These are phyloP conservation scores for Leuctra nigra DNA, from an alignment of 2,888 invertebrate species.

Conservation along the genomic window DNA sequence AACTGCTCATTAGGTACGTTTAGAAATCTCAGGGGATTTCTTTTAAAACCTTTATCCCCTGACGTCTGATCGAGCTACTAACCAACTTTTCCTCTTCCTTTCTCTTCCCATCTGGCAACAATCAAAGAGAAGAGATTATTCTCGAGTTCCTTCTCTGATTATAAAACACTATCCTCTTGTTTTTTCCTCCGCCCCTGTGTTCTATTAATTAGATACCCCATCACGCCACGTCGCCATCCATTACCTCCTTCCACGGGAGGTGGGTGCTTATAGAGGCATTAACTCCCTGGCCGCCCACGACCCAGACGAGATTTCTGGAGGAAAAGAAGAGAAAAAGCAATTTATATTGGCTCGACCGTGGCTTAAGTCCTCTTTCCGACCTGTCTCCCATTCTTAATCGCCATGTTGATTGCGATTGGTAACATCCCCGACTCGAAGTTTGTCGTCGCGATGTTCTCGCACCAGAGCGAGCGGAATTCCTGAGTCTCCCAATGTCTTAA, in stretches of 20 bases:
- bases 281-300: not conserved
- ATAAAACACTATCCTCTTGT: not conserved
- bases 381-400: constrained; percentile 3
- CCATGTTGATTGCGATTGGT: constrained; percentile 9
- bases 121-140: constrained; percentile 8
- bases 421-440: constrained; percentile 2
- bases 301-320: not conserved
- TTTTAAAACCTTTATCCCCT: too few relatives aligned
- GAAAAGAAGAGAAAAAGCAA: constrained; percentile 6
- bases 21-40: too few relatives aligned
- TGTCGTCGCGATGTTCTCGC: too few relatives aligned
- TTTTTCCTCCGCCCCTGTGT: not conserved
- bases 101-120: too few relatives aligned
- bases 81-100: too few relatives aligned
- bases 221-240: constrained; percentile 7
- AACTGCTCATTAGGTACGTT: too few relatives aligned
- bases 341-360: constrained; percentile 2
- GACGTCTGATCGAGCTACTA: too few relatives aligned
- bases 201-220: constrained; percentile 8
- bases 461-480: too few relatives aligned
- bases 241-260: not conserved
- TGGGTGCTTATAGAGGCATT: constrained; percentile 1
- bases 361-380: constrained; percentile 3
- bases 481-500: too few relatives aligned
- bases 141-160: not conserved